These are phyloP conservation scores for Trachymyrmex septentrionalis DNA, from an alignment of 1,140 invertebrate genomes.

Conservation along the genomic window DNA sequence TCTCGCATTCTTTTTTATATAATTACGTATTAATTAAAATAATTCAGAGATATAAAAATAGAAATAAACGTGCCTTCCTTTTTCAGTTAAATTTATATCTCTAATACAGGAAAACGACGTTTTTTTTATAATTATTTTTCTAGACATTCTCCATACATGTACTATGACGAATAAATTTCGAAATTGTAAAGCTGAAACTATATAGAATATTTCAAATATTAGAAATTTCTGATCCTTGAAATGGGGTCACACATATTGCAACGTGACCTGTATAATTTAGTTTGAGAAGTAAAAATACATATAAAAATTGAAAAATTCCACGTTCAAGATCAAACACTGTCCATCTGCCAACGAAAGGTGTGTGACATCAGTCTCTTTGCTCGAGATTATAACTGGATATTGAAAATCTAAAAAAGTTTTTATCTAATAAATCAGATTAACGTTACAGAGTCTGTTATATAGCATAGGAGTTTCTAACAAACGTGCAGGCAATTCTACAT, in stretches of 20 bases:
- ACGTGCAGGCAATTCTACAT: background rate
- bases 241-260: constrained; percentile 7
- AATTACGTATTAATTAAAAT: constrained; percentile 7
- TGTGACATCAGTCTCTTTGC: constrained; percentile 40
- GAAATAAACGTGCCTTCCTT: background rate
- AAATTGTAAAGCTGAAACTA: constrained; percentile 18
- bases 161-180: background rate
- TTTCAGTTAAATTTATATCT: background rate
- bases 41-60: background rate
- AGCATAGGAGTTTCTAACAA: constrained; percentile 5
- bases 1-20: background rate
- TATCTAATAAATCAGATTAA: constrained; percentile 25
- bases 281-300: constrained; percentile 26
- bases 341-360: constrained; percentile 27
- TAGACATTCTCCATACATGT: background rate
- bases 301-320: constrained; percentile 40
- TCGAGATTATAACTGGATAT: constrained; percentile 47
- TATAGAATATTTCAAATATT: constrained; percentile 8
- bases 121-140: background rate
- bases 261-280: constrained; percentile 32
- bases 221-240: background rate
- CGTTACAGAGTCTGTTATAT: background rate
- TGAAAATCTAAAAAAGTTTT: constrained; percentile 53
- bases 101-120: background rate
- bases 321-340: constrained; percentile 7